Percentiles rank a stretch among this genome's conserved stretches.
These are phyloP conservation scores for Sander lucioperca DNA, from an alignment of 2,113 vertebrate species.

Conservation along the genomic window DNA sequence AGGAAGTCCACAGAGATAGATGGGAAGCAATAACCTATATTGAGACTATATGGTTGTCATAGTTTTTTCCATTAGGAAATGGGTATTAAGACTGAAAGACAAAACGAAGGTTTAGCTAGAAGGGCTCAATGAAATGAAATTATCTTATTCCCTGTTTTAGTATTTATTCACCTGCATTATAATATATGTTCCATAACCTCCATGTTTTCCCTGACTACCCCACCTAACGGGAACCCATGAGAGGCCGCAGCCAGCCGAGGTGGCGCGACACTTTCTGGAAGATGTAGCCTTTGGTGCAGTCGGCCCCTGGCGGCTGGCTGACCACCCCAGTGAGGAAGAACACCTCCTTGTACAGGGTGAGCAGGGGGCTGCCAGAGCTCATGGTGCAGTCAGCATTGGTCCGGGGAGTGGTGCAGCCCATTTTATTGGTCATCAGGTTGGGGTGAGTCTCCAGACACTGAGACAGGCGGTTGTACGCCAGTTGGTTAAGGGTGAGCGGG, in stretches of 20 bases:
- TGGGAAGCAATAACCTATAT: neutral
- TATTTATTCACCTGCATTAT: constrained; percentile 20
- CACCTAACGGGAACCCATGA: constrained; percentile 64
- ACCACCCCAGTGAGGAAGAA: constrained; percentile 84
- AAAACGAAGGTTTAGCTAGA: constrained; percentile 1
- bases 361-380: constrained; percentile 81
- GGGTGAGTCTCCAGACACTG: constrained; percentile 70
- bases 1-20: constrained; percentile 14
- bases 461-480: constrained; percentile 72
- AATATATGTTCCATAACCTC: neutral
- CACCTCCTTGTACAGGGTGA: constrained; percentile 80
- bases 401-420: constrained; percentile 78
- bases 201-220: neutral
- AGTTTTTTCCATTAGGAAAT: neutral
- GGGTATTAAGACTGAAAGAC: neutral
- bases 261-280: constrained; percentile 85
- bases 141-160: constrained; percentile 23
- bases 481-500: constrained; percentile 72
- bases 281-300: constrained; percentile 80
- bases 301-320: constrained; percentile 62
- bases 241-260: constrained; percentile 76
- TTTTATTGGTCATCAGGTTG: constrained; percentile 80
- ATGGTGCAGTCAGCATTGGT: constrained; percentile 78
- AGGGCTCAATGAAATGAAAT: neutral
- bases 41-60: neutral